Base-by-base conservation (phyloP, 2,888 invertebrate species). In the Cactoblastis cactorum region DNA sequence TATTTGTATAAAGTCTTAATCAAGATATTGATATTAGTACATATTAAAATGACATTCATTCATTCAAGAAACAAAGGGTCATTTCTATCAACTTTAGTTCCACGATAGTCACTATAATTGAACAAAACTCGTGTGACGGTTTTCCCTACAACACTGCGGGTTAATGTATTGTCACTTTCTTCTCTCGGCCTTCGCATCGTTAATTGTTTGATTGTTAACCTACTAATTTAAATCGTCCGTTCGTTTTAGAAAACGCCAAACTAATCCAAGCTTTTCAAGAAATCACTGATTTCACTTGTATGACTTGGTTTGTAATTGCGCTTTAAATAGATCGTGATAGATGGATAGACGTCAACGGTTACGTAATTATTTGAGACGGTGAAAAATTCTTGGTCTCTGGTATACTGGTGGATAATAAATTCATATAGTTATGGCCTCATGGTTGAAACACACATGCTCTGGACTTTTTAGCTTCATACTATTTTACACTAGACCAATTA, bases 131-230 rank as follows among this genome's bases (percentile, higher is more conserved):
- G 80, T 83, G 79, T 83, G 83, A 83, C 80, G 75, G 69, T 84
- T 86, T 84, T 83, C 83, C 83, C 79, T 81, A 75, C 75, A 73
- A 77, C 75, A 71, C 77, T 76, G 73, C 80, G 74, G 82, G 83
- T 80, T 81, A 83, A 83, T 80, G 80, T 73, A 80, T 84, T 79
- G 78, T 80, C 78, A 71, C 86, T 87, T 86, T 88, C 87, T 83
- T 84, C 67, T 77, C 68, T 77, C 73, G 77, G 73, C 74, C 65
- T 61, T 65, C 74, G 85, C 80, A 87, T 85, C 72, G 69, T 68
- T 88, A 87, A 88, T 85, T 83, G 77, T 77, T 69, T 66, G 76
- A 80, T 80, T 76, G 77, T 81, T 83, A 78, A 84, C 86, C 85
- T 61, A 86, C 80, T 83, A 80, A 86, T 85, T 87, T 79, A 71